These are phyloP conservation scores for Acrossocheilus fasciatus DNA, from an alignment of 2,797 vertebrate species.

Conservation along the genomic window DNA sequence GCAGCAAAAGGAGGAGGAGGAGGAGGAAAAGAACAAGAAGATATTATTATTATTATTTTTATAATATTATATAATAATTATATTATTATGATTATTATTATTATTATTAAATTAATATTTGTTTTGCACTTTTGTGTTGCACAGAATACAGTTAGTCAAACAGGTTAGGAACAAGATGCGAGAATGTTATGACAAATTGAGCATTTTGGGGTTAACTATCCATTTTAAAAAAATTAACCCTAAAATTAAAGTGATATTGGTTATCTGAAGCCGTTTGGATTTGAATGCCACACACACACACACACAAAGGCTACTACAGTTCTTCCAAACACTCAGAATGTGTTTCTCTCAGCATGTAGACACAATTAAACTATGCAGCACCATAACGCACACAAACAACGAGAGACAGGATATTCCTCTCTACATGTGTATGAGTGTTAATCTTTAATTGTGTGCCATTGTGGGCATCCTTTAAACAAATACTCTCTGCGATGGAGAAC, in stretches of 20 bases:
- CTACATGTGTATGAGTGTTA: conserved; percentile 22
- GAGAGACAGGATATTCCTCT: conserved; percentile 8
- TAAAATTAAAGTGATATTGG: not conserved
- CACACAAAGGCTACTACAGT: not conserved
- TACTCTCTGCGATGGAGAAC: conserved; percentile 43
- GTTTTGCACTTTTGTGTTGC: not conserved
- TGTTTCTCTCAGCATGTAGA: not conserved
- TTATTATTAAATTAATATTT: not conserved
- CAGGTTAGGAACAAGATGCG: not conserved
- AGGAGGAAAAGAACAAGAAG: not conserved
- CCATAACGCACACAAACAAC: conserved; percentile 6
- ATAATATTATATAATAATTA: too few species aligned
- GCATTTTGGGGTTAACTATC: not conserved
- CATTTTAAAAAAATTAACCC: not conserved
- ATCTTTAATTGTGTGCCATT: conserved; percentile 59
- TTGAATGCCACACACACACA: not conserved
- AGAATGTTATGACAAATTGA: not conserved
- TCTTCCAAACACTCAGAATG: not conserved
- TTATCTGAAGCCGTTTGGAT: not conserved
- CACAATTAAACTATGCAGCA: not conserved
- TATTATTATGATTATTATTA: too few species aligned
- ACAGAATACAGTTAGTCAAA: not conserved
- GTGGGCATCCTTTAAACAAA: conserved; percentile 59
- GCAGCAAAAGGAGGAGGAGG: too few species aligned
- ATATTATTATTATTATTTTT: not conserved